These are phyloP conservation scores for Sceloporus undulatus DNA, from an alignment of 2,113 vertebrate genomes.

Conservation along the genomic window DNA sequence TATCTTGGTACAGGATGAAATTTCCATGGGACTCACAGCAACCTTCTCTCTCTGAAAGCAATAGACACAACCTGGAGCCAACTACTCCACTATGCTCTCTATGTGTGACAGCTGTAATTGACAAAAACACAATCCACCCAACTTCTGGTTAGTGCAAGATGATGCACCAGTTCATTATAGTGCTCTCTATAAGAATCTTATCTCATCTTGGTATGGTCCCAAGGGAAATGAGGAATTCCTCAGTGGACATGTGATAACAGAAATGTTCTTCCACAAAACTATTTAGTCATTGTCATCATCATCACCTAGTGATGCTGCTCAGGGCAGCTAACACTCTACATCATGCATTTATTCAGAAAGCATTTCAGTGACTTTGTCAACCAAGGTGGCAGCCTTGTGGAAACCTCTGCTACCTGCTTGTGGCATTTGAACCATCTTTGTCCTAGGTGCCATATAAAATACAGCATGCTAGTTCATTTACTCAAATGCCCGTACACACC, in stretches of 20 bases:
- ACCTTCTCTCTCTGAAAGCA: constrained; percentile 40
- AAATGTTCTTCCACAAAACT: neutral
- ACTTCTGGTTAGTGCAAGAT: neutral
- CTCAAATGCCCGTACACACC: constrained; percentile 44
- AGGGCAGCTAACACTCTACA: too few species aligned
- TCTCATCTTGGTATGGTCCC: too few species aligned
- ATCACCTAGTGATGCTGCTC: too few species aligned
- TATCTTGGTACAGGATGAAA: constrained; percentile 48
- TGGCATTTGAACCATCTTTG: neutral
- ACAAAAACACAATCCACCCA: neutral
- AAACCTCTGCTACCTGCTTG: neutral
- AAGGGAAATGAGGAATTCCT: neutral
- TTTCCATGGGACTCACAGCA: constrained; percentile 41
- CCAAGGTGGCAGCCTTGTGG: neutral
- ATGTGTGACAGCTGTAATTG: neutral
- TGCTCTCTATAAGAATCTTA: neutral
- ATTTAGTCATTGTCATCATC: too few species aligned
- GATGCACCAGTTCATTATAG: neutral
- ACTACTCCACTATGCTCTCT: too few species aligned
- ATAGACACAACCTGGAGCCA: neutral
- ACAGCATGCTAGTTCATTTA: constrained; percentile 21
- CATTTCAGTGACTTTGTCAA: neutral
- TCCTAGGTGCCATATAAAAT: neutral
- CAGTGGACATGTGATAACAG: neutral
- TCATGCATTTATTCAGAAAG: too few species aligned